phyloP scores from a whole-genome alignment of 23 tunicate species.

The Ciona savignyi region DNA sequence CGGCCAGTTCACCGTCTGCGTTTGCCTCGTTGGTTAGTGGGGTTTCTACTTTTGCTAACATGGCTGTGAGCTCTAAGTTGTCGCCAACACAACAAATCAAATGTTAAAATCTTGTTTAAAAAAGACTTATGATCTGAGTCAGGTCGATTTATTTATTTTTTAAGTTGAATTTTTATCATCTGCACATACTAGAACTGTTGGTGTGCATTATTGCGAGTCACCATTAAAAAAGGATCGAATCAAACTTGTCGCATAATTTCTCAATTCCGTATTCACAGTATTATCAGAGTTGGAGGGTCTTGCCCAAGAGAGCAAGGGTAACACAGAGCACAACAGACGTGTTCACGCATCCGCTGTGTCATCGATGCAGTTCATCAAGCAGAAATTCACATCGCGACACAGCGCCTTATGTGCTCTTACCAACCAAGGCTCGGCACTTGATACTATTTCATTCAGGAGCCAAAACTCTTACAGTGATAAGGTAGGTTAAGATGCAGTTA shows the following conservation, averaged over 20 bases:
- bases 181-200: too few relatives aligned
- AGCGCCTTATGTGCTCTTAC: constrained; percentile 26
- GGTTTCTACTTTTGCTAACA: too few relatives aligned
- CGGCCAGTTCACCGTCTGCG: constrained; percentile 36
- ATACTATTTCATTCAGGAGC: constrained; percentile 29
- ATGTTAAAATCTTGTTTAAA: too few relatives aligned
- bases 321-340: constrained; percentile 21
- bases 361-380: constrained; percentile 32
- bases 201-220: too few relatives aligned
- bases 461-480: constrained; percentile 14
- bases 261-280: constrained; percentile 8
- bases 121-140: too few relatives aligned
- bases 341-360: constrained; percentile 32
- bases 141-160: too few relatives aligned
- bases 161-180: too few relatives aligned
- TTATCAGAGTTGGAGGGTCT: constrained; percentile 65
- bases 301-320: constrained; percentile 47
- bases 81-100: too few relatives aligned
- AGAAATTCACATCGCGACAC: constrained; percentile 21
- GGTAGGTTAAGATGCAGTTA: too few relatives aligned
- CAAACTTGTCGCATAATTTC: not conserved
- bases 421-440: constrained; percentile 34
- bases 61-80: too few relatives aligned
- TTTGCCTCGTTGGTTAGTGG: constrained; percentile 66
- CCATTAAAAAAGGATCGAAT: too few relatives aligned